Base-by-base conservation (phyloP, 2,888 invertebrate genomes). In the Prosapia bicincta region DNA sequence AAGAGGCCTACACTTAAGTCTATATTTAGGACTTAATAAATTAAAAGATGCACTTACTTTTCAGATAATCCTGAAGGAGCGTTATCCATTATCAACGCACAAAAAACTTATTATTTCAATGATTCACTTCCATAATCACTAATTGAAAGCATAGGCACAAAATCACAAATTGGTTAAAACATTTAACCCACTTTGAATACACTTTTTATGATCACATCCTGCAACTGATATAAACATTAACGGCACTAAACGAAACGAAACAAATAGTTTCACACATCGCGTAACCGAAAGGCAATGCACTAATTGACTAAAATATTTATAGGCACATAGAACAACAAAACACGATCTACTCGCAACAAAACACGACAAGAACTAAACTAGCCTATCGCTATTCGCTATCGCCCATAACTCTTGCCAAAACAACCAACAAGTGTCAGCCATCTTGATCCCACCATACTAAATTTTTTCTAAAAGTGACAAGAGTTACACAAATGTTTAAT, bases 361-460 rank as follows among this genome's bases (percentile, higher is more conserved):
- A 76, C 72, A 72, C 69, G 72, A 73, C 54, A 66, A 73, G 66
- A 69, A 71, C 74, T 69, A 76, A 38, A 65, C 76, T 74, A 71
- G 32, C 26, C 20, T 71, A 68, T 67, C 67, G 66, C 68, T 73
- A 70, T 30, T 30, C n/a, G 30, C 30, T 9, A 6, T 38, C 38
- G 38, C 38, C 38, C 15, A 38, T 72, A 28, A 10, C 26, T 67
- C 65, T 67, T 74, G 68, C 71, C 76, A 75, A 75, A 78, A 83
- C 82, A 82, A 83, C 85, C 85, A 86, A 86, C 85, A 85, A 86
- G 85, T 86, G 85, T 83, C 85, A 84, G 85, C 86, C 85, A 86
- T 86, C 83, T 86, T 86, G 85, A 72, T 71, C 72, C 73, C 73
- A 68, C 68, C 32, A 66, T 13, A 25, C 66, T 9, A 20, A 66